Conservation (phyloP, 2,888 invertebrate species). For the Crepidodera aurea region DNA sequence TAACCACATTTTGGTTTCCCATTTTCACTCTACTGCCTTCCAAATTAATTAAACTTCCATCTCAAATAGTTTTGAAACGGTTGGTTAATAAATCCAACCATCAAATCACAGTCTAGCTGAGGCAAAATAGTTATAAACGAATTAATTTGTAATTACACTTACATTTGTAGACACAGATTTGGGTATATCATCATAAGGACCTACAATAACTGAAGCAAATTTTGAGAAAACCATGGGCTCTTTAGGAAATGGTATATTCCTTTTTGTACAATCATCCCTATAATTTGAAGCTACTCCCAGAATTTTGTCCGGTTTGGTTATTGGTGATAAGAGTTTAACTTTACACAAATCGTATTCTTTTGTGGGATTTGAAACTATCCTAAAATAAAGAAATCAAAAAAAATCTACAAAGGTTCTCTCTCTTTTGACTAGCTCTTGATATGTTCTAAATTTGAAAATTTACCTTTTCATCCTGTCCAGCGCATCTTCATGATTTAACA, state of each 20-base stretch:
- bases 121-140: too few species aligned
- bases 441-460: neutral
- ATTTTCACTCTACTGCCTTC: too few species aligned
- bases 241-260: conserved; percentile 72
- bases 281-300: conserved; percentile 87
- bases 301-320: conserved; percentile 81
- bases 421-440: too few species aligned
- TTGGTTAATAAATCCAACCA: too few species aligned
- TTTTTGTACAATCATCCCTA: conserved; percentile 81
- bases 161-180: conserved; percentile 69
- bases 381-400: conserved; percentile 47
- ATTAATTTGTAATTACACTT: conserved; percentile 47
- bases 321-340: conserved; percentile 72
- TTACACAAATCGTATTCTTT: conserved; percentile 62
- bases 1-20: too few species aligned
- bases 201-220: conserved; percentile 78
- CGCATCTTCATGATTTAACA: conserved; percentile 41
- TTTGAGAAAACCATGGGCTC: conserved; percentile 87
- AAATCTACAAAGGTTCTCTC: neutral
- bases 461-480: conserved; percentile 44
- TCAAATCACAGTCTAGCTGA: too few species aligned
- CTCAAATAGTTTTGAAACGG: too few species aligned
- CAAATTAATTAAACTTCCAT: too few species aligned
- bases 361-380: conserved; percentile 62
- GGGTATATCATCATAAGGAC: conserved; percentile 72